phyloP scores from a whole-genome alignment of 2,797 vertebrate genomes.

The Cirrhinus mrigala region DNA sequence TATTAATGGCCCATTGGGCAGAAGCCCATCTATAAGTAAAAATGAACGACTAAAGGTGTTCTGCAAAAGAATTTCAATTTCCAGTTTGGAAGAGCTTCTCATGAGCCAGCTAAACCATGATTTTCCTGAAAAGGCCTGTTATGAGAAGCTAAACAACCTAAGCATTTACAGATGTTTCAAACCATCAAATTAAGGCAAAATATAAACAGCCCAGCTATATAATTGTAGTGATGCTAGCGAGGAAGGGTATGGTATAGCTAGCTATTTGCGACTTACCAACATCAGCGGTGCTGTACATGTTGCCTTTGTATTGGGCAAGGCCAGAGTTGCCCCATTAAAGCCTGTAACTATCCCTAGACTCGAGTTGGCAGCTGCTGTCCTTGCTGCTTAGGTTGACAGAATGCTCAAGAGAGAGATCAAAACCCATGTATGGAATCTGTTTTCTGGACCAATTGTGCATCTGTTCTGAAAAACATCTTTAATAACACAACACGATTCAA shows the following conservation, averaged over 20 bases:
- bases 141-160: constrained; percentile 3
- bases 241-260: neutral
- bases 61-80: neutral
- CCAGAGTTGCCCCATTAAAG: constrained; percentile 7
- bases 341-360: neutral
- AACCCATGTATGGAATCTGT: neutral
- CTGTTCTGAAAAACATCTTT: neutral
- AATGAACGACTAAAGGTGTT: neutral
- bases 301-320: constrained; percentile 9
- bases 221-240: neutral
- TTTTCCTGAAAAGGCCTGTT: neutral
- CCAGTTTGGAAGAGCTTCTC: neutral
- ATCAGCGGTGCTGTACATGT: neutral
- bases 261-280: neutral
- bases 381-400: neutral
- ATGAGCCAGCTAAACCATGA: neutral
- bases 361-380: neutral
- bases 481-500: neutral
- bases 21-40: neutral
- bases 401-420: neutral
- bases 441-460: neutral
- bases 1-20: neutral
- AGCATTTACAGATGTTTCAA: neutral
- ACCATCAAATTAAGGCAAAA: neutral
- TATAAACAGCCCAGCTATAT: neutral